Base-by-base conservation (phyloP, 1,140 invertebrate species). In the Lordiphosa clarofinis region DNA sequence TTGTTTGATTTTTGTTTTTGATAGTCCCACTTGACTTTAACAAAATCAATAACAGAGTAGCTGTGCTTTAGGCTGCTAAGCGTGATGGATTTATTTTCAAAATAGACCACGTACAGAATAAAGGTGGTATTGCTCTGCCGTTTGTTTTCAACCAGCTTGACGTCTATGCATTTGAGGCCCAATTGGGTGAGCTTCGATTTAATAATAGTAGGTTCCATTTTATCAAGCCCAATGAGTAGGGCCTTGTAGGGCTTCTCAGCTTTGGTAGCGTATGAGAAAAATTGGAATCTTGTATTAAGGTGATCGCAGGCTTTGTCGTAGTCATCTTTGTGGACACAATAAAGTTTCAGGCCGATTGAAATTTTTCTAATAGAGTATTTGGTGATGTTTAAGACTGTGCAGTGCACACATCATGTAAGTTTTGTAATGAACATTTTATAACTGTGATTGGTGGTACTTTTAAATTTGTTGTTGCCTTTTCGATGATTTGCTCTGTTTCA, bases 41-140 rank as follows among this genome's bases (percentile, higher is more conserved):
- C 43, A 46, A 31, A 46, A 13, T 46, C 43, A 33, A 33, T 46
- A 12, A 21, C 43, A 13, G 21, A 28, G 11, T 46, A 46, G 21
- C 28, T 46, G 9, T 33, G 43, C 15, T 46, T 46, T 3, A 46
- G 43, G 21, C 31, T 33, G 31, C 11, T 46, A 13, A 53, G 37
- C 19, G 39, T 40, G 15, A 40, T 53, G 13, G 37, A 53, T 42
- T 53, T 53, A 11, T 37, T 39, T 19, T 12, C 11, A 37, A 40
- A 53, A 40, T 53, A 53, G 19, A 53, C 49, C 49, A 53, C 49
- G 49, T 53, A 53, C 10, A 40, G n/a, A 4, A 33, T 48, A 11
- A 52, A 36, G 4, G 21, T 12, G 9, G n/a, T 12, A 24, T 31
- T 53, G 49, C 40, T 42, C n/a, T 36, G 49, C 35, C 37, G 19